Percentiles rank a stretch among this genome's conserved stretches.
Evolutionary conservation across 2,888 invertebrate species (phyloP).

Genomic region (Lissocephala sabroskyi): DNA sequence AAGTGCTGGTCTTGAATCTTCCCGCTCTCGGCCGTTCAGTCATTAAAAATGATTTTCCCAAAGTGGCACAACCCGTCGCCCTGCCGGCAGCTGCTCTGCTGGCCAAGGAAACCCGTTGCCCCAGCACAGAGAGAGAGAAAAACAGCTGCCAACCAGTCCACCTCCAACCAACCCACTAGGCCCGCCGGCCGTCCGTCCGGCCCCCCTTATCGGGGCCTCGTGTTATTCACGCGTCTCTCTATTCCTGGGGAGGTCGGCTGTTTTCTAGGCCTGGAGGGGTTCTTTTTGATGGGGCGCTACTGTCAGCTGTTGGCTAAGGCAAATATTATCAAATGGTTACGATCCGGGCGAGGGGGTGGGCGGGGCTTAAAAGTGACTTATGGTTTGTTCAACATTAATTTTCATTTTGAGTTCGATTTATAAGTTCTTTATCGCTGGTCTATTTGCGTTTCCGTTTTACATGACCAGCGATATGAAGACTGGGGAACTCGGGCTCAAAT

Average conservation of each 20-base stretch:
- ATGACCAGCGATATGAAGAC: no score
- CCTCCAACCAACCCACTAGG: no score
- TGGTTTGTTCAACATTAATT: no score
- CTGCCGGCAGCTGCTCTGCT: conserved; percentile 12
- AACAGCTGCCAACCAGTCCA: background rate
- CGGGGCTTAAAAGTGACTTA: conserved; percentile 41
- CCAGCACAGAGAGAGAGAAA: background rate
- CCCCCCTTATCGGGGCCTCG: background rate
- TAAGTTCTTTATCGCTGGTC: conserved; percentile 42
- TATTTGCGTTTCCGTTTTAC: conserved; percentile 58
- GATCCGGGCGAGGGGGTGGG: no score
- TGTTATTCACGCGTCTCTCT: conserved; percentile 10
- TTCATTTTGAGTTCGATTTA: conserved; percentile 1
- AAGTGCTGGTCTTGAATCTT: no score
- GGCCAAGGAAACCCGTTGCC: background rate
- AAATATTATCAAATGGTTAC: conserved; percentile 59
- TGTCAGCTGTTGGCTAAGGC: conserved; percentile 55
- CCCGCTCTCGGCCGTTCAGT: conserved; percentile 27
- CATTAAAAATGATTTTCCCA: conserved; percentile 56
- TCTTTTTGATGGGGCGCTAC: conserved; percentile 19
- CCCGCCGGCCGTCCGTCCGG: background rate
- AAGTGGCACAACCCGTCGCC: conserved; percentile 40
- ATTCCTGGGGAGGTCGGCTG: conserved; percentile 20
- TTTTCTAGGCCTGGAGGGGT: conserved; percentile 15
- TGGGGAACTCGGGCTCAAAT: background rate